These are phyloP conservation scores for Drepanosiphum platanoidis DNA, from an alignment of 2,888 invertebrate genomes.

Conservation along the genomic window DNA sequence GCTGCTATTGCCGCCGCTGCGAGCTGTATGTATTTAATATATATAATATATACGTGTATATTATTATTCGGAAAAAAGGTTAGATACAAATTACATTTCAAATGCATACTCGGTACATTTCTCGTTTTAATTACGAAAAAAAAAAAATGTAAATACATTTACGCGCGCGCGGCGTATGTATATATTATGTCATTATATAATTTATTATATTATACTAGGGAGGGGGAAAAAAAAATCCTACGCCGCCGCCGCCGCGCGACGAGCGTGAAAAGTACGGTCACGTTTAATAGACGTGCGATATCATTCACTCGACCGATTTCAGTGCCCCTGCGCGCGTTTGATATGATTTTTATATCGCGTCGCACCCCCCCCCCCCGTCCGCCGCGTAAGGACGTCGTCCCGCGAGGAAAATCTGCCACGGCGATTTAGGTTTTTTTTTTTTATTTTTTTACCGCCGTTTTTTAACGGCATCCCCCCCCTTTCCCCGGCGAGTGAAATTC, in stretches of 20 bases:
- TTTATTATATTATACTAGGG: too few relatives aligned
- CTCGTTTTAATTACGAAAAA: constrained; percentile 15
- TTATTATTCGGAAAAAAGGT: background rate
- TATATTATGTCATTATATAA: background rate
- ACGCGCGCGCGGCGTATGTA: background rate
- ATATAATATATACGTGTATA: too few relatives aligned
- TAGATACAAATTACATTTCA: constrained; percentile 29
- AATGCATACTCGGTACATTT: background rate
- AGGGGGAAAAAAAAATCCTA: too few relatives aligned
- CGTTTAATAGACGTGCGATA: background rate
- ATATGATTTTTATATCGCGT: background rate
- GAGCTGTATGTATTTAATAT: too few relatives aligned
- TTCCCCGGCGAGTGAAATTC: background rate
- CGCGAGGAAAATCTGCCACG: background rate
- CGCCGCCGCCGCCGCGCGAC: too few relatives aligned
- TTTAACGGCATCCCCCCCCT: background rate
- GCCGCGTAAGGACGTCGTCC: background rate
- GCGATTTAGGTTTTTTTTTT: background rate
- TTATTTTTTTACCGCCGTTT: background rate
- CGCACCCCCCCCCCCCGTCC: too few relatives aligned
- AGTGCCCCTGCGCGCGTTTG: background rate
- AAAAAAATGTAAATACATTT: too few relatives aligned
- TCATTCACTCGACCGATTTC: constrained; percentile 18
- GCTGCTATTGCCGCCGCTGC: background rate
- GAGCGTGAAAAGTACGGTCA: too few relatives aligned